Evolutionary conservation across 1,140 invertebrate species (phyloP).

Genomic region (Rhynchophorus ferrugineus): DNA sequence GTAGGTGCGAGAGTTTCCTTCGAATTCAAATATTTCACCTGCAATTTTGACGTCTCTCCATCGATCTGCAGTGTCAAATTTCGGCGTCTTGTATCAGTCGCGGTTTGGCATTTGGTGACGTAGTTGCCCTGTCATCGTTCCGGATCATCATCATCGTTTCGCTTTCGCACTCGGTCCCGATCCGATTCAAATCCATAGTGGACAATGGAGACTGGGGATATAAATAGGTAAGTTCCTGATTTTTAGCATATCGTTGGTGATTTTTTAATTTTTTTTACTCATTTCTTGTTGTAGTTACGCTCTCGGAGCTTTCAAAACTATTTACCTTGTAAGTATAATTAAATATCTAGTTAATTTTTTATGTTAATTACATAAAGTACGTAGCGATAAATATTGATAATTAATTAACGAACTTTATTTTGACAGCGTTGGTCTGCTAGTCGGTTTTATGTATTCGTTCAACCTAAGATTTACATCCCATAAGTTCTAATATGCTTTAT

Average conservation of each 20-base stretch:
- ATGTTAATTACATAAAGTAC: no score
- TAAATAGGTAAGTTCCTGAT: no score
- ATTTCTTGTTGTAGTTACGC: slow-evolving; percentile 11
- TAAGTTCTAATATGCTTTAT: no score
- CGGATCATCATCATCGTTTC: no score
- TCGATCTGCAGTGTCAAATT: slow-evolving; percentile 23
- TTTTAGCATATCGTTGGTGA: no score
- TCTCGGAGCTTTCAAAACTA: slow-evolving; percentile 12
- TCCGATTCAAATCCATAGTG: no score
- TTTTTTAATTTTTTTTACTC: neutral
- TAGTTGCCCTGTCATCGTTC: slow-evolving; percentile 6
- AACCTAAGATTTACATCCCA: no score
- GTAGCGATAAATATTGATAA: no score
- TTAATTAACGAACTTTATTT: no score
- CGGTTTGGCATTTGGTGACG: slow-evolving; percentile 3
- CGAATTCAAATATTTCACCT: slow-evolving; percentile 14
- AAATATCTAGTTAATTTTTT: neutral
- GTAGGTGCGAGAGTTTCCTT: no score
- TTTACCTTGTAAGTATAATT: slow-evolving; percentile 15
- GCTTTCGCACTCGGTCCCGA: no score
- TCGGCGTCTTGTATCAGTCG: slow-evolving; percentile 12
- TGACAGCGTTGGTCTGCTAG: neutral
- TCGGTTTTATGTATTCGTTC: neutral
- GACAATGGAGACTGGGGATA: no score
- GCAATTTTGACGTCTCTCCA: slow-evolving; percentile 22